phyloP scores from a whole-genome alignment of 2,888 invertebrate genomes.

The Melanostoma mellinum region DNA sequence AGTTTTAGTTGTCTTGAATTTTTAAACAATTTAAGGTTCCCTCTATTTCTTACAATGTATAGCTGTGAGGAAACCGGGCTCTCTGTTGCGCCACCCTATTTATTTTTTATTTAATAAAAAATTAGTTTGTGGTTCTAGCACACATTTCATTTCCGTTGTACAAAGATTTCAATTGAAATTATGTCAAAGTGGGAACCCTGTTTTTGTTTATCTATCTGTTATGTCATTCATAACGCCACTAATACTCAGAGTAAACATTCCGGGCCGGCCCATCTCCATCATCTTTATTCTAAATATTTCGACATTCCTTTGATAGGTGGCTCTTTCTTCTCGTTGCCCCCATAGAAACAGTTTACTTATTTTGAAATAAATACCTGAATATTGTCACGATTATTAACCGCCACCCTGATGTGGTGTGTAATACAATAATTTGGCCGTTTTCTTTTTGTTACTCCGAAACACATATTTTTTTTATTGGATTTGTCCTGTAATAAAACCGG shows the following conservation, averaged over 20 bases:
- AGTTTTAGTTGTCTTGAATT: too few relatives aligned
- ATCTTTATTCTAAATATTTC: conserved; percentile 1
- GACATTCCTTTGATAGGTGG: not conserved
- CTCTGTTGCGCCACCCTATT: too few relatives aligned
- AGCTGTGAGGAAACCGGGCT: too few relatives aligned
- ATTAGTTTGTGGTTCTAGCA: too few relatives aligned
- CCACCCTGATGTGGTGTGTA: not conserved
- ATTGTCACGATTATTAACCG: not conserved
- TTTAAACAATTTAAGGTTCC: too few relatives aligned
- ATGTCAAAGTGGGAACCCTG: not conserved
- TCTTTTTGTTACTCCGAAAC: not conserved
- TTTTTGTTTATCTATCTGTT: conserved; percentile 8
- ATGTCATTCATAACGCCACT: conserved; percentile 56
- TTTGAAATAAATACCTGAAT: not conserved
- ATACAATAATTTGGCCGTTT: not conserved
- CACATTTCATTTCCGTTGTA: too few relatives aligned
- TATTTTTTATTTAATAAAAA: too few relatives aligned
- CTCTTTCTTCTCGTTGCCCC: not conserved
- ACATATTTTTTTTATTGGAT: not conserved
- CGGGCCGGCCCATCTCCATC: not conserved
- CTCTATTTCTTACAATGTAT: too few relatives aligned
- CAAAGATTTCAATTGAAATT: too few relatives aligned
- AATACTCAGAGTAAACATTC: conserved; percentile 2
- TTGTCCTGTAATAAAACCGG: not conserved
- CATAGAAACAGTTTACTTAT: not conserved